Evolutionary conservation across 2,113 vertebrate genomes (phyloP).

Genomic region (Neolamprologus brichardi): DNA sequence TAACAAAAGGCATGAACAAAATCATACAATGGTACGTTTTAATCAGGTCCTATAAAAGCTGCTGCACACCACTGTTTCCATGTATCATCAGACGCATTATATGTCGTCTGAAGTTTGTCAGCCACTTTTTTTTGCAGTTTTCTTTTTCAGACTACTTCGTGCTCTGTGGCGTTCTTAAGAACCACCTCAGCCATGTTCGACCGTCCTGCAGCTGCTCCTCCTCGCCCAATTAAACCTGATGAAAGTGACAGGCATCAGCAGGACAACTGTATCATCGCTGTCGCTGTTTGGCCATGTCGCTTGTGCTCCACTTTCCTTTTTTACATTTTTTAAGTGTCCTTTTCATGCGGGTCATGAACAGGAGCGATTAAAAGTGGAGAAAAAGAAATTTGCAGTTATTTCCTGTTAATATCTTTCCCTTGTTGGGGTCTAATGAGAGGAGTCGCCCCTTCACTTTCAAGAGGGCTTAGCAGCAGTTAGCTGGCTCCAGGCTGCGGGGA

Average conservation of each 20-base stretch:
- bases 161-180: neutral
- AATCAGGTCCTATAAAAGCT: neutral
- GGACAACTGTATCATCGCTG: neutral
- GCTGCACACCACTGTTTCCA: neutral
- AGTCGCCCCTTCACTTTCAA: slow-evolving; percentile 52
- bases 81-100: neutral
- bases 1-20: neutral
- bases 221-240: neutral
- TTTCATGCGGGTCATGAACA: neutral
- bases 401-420: slow-evolving; percentile 44
- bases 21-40: neutral
- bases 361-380: slow-evolving; percentile 8
- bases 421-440: slow-evolving; percentile 62
- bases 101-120: neutral
- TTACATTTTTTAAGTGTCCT: slow-evolving; percentile 13
- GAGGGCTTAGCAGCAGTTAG: slow-evolving; percentile 71
- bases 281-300: neutral
- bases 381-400: slow-evolving; percentile 42
- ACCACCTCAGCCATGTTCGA: neutral
- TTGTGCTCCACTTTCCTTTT: neutral
- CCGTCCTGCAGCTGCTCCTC: slow-evolving; percentile 1
- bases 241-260: neutral
- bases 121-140: neutral
- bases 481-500: slow-evolving; percentile 57
- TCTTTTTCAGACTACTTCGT: neutral